Percentiles rank a stretch among this genome's conserved stretches.
These are phyloP conservation scores for Onychostoma macrolepis DNA, from an alignment of 2,113 vertebrate species.

Conservation along the genomic window DNA sequence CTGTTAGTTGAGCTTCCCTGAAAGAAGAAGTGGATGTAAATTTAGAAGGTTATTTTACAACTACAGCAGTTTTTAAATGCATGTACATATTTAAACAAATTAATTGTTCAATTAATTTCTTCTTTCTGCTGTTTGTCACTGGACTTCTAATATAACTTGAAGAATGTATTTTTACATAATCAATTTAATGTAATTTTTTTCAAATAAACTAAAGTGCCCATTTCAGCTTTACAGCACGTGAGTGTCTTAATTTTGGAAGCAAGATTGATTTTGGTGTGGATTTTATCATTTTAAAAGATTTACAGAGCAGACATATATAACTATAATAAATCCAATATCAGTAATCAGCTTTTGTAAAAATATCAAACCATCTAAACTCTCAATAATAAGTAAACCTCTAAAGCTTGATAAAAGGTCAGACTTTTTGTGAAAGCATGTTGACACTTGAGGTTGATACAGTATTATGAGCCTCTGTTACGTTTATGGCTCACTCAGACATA, in stretches of 20 bases:
- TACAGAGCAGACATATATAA: neutral
- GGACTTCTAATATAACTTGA: too few species aligned
- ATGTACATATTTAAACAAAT: too few species aligned
- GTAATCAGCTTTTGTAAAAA: neutral
- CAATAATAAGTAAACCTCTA: neutral
- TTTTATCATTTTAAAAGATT: neutral
- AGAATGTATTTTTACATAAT: neutral
- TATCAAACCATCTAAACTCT: neutral
- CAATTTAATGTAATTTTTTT: neutral
- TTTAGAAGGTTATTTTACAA: neutral
- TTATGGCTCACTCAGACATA: neutral
- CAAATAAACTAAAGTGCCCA: neutral
- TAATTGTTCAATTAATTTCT: neutral
- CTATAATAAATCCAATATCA: neutral
- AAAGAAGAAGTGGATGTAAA: neutral
- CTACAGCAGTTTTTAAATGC: too few species aligned
- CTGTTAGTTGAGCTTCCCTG: too few species aligned
- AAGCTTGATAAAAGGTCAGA: neutral
- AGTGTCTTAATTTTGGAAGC: neutral
- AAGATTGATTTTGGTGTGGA: neutral
- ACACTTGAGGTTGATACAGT: neutral
- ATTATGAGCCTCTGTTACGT: conserved; percentile 60
- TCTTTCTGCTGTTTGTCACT: too few species aligned
- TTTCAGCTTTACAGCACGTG: neutral
- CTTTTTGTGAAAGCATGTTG: neutral